A percentile compares a stretch with the other conserved stretches of the same genome.
phyloP scores from a whole-genome alignment of 64 coral and sea anemone species.

The Stichodactyla mertensii region DNA sequence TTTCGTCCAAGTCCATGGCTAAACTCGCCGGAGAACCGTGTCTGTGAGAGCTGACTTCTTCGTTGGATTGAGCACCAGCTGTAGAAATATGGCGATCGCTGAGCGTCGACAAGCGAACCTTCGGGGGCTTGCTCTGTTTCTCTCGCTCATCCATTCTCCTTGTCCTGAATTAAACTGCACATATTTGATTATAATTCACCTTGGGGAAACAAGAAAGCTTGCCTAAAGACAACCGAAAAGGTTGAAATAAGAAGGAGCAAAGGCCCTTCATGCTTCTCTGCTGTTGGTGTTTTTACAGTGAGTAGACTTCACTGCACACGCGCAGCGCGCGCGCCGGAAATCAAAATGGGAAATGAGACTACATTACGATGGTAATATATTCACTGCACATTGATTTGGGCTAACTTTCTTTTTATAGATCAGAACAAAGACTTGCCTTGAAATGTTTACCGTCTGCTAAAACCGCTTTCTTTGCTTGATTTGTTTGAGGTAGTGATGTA shows the following conservation, averaged over 20 bases:
- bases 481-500: neutral
- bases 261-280: neutral
- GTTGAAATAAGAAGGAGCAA: neutral
- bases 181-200: constrained; percentile 3
- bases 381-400: constrained; percentile 1
- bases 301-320: neutral
- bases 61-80: constrained; percentile 10
- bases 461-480: constrained; percentile 2
- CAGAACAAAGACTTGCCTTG: constrained; percentile 5
- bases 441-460: constrained; percentile 19
- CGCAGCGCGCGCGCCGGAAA: constrained; percentile 30
- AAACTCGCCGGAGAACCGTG: constrained; percentile 14
- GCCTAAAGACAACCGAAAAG: neutral
- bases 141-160: constrained; percentile 16
- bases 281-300: constrained; percentile 5
- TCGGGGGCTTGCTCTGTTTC: neutral
- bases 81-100: constrained; percentile 6
- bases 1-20: constrained; percentile 50
- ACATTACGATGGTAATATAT: constrained; percentile 1
- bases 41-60: constrained; percentile 24
- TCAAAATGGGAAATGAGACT: constrained; percentile 20
- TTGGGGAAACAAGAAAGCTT: neutral
- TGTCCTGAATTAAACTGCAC: constrained; percentile 22
- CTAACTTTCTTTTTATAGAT: constrained; percentile 20
- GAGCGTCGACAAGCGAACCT: neutral